Conservation (phyloP, 92 coral and sea anemone species). For the Epizoanthus illoricatus region DNA sequence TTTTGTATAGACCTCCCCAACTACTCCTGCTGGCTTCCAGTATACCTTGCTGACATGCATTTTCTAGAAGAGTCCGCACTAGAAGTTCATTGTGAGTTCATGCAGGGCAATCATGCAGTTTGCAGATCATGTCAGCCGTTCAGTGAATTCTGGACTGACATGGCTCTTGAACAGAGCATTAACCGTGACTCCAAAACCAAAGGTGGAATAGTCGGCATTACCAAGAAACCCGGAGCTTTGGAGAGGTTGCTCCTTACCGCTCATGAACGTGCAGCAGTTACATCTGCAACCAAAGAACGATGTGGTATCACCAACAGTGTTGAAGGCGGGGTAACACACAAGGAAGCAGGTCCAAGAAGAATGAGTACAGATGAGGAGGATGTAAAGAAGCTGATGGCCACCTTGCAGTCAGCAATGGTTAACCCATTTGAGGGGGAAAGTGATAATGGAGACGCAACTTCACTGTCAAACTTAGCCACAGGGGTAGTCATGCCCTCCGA, state of each 20-base stretch:
- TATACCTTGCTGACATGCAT: conserved; percentile 47
- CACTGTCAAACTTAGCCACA: too few relatives aligned
- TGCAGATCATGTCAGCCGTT: conserved; percentile 53
- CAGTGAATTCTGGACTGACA: conserved; percentile 52
- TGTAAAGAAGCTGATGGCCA: too few relatives aligned
- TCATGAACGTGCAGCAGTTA: conserved; percentile 39
- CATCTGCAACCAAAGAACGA: too few relatives aligned
- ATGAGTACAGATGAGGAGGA: too few relatives aligned
- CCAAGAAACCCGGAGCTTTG: conserved; percentile 47
- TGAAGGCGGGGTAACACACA: too few relatives aligned
- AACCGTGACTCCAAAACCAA: conserved; percentile 57
- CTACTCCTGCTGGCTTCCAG: conserved; percentile 66
- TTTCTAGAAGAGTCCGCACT: conserved; percentile 33
- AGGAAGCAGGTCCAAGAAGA: too few relatives aligned
- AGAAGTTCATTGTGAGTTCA: conserved; percentile 47
- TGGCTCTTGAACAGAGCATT: conserved; percentile 61
- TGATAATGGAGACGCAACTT: too few relatives aligned
- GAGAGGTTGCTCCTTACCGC: conserved; percentile 37
- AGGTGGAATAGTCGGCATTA: conserved; percentile 63
- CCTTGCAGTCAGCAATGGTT: too few relatives aligned
- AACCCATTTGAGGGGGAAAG: too few relatives aligned
- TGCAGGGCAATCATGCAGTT: conserved; percentile 46
- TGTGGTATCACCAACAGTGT: too few relatives aligned
- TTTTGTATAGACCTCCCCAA: conserved; percentile 52
- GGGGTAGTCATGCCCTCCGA: too few relatives aligned